Evolutionary conservation across 2,888 invertebrate species (phyloP).

Genomic region (Bellardia pandia): DNA sequence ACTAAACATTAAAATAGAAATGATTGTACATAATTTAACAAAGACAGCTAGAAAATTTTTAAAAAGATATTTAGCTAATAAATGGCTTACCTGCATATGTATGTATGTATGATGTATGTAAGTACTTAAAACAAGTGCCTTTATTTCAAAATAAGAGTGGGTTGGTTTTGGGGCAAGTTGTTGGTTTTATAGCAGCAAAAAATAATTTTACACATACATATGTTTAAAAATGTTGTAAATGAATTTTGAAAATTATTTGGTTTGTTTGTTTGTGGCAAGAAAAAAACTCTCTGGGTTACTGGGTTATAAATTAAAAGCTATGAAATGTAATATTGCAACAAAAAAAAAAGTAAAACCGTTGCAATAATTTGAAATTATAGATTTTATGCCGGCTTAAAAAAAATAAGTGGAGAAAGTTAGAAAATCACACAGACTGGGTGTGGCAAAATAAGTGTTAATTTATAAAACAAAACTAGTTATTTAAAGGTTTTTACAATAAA

Average conservation of each 20-base stretch:
- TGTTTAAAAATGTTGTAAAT: not conserved
- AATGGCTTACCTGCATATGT: too few species aligned
- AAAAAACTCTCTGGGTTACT: conserved; percentile 48
- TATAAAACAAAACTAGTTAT: not conserved
- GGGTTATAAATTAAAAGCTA: conserved; percentile 44
- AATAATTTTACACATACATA: not conserved
- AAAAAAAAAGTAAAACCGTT: not conserved
- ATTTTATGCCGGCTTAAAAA: conserved; percentile 2
- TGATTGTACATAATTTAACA: conserved; percentile 49
- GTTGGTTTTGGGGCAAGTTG: conserved; percentile 43
- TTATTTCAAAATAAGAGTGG: conserved; percentile 25
- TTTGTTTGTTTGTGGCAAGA: not conserved
- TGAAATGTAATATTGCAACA: not conserved
- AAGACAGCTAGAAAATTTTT: not conserved
- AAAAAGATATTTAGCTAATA: too few species aligned
- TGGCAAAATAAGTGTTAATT: not conserved
- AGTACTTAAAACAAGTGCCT: conserved; percentile 13
- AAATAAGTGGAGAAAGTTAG: not conserved
- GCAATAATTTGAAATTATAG: conserved; percentile 44
- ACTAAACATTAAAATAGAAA: conserved; percentile 55
- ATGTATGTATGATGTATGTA: too few species aligned
- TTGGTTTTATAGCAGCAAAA: not conserved
- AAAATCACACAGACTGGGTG: not conserved
- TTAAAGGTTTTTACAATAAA: too few species aligned
- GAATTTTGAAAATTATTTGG: not conserved